A percentile compares a stretch with the other conserved stretches of the same genome.
phyloP scores from a whole-genome alignment of 2,113 vertebrate genomes.

The Campylomormyrus tamandua region DNA sequence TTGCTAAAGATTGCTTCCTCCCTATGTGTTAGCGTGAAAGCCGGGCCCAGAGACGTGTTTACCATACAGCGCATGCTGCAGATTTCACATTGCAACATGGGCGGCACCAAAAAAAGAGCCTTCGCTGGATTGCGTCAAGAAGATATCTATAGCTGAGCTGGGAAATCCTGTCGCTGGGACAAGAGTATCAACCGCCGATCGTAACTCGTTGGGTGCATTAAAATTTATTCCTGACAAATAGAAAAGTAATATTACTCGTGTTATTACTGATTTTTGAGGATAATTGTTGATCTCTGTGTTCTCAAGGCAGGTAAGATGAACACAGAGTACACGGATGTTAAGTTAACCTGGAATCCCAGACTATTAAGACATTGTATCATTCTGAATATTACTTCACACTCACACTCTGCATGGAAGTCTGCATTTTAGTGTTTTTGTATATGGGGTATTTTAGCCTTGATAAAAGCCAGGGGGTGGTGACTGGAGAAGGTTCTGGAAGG shows the following conservation, averaged over 20 bases:
- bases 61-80: background rate
- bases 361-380: background rate
- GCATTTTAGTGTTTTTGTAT: background rate
- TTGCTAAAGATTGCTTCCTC: slow-evolving; percentile 27
- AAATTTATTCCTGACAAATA: background rate
- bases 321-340: background rate
- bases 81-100: background rate
- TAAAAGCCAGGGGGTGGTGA: background rate
- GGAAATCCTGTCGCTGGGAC: background rate
- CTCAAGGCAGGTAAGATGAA: background rate
- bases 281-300: background rate
- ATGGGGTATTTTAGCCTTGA: background rate
- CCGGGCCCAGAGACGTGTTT: slow-evolving; percentile 3
- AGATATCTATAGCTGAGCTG: background rate
- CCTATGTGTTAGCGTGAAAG: slow-evolving; percentile 15
- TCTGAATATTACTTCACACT: background rate
- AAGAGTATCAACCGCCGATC: background rate
- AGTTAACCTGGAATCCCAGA: background rate
- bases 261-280: background rate
- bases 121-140: background rate
- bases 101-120: background rate
- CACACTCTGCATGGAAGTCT: background rate
- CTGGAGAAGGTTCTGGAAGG: background rate
- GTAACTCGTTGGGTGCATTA: background rate
- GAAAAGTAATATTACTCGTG: background rate